A percentile compares a stretch with the other conserved stretches of the same genome.
Conservation (phyloP, 2,888 invertebrate genomes). For the Cancer borealis region DNA sequence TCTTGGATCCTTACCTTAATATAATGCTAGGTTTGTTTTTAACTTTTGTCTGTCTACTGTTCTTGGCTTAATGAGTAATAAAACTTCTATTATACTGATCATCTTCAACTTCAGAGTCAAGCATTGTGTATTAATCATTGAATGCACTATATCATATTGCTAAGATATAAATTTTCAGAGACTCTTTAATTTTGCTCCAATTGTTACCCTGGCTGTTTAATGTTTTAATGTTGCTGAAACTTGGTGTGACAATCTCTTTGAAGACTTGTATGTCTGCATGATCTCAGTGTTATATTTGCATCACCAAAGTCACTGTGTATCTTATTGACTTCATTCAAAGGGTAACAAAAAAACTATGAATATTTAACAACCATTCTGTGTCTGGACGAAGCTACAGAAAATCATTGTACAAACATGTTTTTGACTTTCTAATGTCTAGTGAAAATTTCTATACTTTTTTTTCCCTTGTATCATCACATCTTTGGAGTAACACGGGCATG, state of each 20-base stretch:
- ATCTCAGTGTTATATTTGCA: neutral
- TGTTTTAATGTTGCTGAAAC: slow-evolving; percentile 13
- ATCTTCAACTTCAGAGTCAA: neutral
- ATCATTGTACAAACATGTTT: slow-evolving; percentile 8
- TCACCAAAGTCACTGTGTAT: neutral
- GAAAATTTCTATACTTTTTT: neutral
- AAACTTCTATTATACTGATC: neutral
- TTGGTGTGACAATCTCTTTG: neutral
- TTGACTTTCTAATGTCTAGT: neutral
- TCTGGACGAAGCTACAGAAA: neutral
- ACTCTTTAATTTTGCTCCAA: neutral
- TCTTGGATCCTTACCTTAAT: neutral
- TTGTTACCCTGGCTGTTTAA: neutral
- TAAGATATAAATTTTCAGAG: neutral
- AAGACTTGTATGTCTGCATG: neutral
- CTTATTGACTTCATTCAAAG: neutral
- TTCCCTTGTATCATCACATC: neutral
- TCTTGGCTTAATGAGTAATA: neutral
- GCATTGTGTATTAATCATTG: neutral
- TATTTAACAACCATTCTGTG: neutral
- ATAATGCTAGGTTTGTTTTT: neutral
- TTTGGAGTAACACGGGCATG: slow-evolving; percentile 25
- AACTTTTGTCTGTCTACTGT: neutral
- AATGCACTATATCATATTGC: neutral
- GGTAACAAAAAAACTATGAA: neutral